Evolutionary conservation across 2,888 invertebrate genomes (phyloP).

Genomic region (Parnassius orleans): DNA sequence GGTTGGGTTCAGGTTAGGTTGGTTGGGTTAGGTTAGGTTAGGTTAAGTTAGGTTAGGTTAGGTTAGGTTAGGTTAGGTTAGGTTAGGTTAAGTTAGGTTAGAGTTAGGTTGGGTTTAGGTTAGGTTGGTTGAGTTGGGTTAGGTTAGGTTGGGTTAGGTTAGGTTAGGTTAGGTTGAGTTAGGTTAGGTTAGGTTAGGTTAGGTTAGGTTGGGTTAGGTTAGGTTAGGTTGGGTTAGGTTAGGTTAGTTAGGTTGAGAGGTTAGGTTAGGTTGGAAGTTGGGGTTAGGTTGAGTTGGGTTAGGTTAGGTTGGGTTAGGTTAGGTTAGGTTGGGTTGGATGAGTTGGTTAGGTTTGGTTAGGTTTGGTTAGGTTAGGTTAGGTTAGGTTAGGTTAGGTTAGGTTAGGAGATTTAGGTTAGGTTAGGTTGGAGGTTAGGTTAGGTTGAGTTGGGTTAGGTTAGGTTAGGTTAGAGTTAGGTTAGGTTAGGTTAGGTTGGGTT

Average conservation of each 20-base stretch:
- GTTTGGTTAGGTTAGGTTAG: slow-evolving; percentile 11
- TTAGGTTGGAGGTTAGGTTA: too few species aligned
- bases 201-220: slow-evolving; percentile 11
- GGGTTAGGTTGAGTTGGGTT: slow-evolving; percentile 5
- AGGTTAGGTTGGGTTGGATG: slow-evolving; percentile 7
- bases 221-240: slow-evolving; percentile 10
- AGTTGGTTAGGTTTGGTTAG: slow-evolving; percentile 1
- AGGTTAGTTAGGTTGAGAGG: slow-evolving; percentile 2
- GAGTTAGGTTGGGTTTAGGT: slow-evolving; percentile 9
- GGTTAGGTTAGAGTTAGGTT: too few species aligned
- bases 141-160: slow-evolving; percentile 12
- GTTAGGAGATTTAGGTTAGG: too few species aligned
- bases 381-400: too few species aligned
- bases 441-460: too few species aligned
- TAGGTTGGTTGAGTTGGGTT: slow-evolving; percentile 7
- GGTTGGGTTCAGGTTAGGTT: not conserved
- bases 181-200: slow-evolving; percentile 12
- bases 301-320: slow-evolving; percentile 6
- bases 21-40: slow-evolving; percentile 8
- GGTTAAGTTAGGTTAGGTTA: slow-evolving; percentile 9
- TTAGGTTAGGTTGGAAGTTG: too few species aligned
- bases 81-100: too few species aligned
- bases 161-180: slow-evolving; percentile 12
- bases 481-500: too few species aligned
- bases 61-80: slow-evolving; percentile 13